Conservation (phyloP, 2,113 vertebrate genomes). For the Phyllopteryx taeniolatus region DNA sequence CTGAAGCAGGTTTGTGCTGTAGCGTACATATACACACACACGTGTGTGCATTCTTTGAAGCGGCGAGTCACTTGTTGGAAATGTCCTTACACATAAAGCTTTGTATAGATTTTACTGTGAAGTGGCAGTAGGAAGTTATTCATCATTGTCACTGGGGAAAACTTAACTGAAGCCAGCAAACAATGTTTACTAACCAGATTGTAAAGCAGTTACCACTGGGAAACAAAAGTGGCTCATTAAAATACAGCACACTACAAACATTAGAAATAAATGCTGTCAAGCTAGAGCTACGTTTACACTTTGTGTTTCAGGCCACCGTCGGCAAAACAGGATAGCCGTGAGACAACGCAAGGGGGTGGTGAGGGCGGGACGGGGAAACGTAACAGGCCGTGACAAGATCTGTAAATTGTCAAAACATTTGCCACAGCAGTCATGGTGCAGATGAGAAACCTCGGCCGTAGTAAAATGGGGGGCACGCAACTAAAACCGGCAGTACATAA, state of each 20-base stretch:
- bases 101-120: conserved; percentile 24
- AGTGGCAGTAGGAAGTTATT: conserved; percentile 12
- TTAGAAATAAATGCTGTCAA: background rate
- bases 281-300: too few species aligned
- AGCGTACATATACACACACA: conserved; percentile 2
- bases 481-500: too few species aligned
- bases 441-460: too few species aligned
- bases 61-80: background rate
- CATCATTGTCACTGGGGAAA: background rate
- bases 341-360: too few species aligned
- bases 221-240: background rate
- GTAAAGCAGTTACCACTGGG: background rate
- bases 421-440: too few species aligned
- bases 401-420: too few species aligned
- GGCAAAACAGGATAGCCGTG: too few species aligned
- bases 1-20: conserved; percentile 19
- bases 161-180: background rate
- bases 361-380: too few species aligned
- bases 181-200: background rate
- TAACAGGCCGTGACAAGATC: too few species aligned
- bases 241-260: background rate
- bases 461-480: too few species aligned
- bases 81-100: background rate
- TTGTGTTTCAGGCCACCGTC: too few species aligned
- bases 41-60: background rate